Evolutionary conservation across 1,140 invertebrate genomes (phyloP), one percentile per base, ranked within the genome.

Genomic region (Proales similis): DNA sequence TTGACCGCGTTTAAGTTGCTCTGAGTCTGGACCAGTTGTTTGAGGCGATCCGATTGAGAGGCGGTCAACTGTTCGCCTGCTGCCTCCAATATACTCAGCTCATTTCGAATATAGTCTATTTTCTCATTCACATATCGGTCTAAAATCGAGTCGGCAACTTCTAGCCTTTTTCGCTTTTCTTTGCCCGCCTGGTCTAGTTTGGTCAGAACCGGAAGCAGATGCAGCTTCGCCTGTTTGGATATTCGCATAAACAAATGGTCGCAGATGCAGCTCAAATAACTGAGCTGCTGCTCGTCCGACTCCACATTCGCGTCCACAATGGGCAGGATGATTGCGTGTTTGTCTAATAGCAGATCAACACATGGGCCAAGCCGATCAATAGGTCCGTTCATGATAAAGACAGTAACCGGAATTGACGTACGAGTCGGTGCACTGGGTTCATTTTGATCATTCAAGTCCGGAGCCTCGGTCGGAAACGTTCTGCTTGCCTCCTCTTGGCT

Each of bases 11-110:
- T 57, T 2, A 57, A 26, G 32, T 57, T 57, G n/a, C 24, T 26
- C n/a, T 57, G 51, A n/a, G 51, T 57, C 45, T 57, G 51, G 30
- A 57, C 51, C 11, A 57, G 32, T 42, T 57, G 51, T 42, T 57
- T 57, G 33, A 57, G 36, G 17, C 51, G 33, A 42, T 57, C 51
- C 4, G 51, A 57, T 19, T 57, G 51, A 12, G 33, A 42, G 9
- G 51, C 51, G 9, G 51, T 24, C 22, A 57, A 27, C 22, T 57
- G 39, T 42, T 57, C 51, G 4, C 39, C 45, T 26, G 27, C 33
- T 26, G n/a, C n/a, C n/a, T n/a, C n/a, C n/a, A n/a, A n/a, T n/a
- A n/a, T n/a, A n/a, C 45, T 57, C 7, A 57, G 24, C 17, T 57
- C 51, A 29, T 57, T 26, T 14, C 45, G 39, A 9, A 57, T 43